phyloP scores from a whole-genome alignment of 2,888 invertebrate species.

The Leptinotarsa tumamoca region DNA sequence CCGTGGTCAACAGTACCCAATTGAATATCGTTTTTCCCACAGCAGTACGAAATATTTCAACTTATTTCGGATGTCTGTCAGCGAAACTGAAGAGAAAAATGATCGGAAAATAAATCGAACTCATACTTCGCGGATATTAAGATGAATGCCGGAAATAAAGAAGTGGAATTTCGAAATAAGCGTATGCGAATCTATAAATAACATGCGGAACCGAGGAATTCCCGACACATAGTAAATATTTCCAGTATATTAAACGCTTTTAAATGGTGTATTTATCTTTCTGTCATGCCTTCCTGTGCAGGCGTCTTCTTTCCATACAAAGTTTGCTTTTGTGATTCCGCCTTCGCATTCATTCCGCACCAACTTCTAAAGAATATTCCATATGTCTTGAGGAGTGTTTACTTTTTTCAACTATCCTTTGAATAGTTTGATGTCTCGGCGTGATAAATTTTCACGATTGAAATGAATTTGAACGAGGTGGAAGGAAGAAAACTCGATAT shows the following conservation, averaged over 20 bases:
- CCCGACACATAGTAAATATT: slow-evolving; percentile 50
- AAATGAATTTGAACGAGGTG: background rate
- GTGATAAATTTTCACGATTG: slow-evolving; percentile 18
- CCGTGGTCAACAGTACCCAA: too few relatives aligned
- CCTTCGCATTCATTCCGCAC: slow-evolving; percentile 57
- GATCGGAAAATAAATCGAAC: slow-evolving; percentile 12
- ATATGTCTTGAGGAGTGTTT: slow-evolving; percentile 46
- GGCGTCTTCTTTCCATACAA: slow-evolving; percentile 59
- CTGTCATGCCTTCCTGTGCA: slow-evolving; percentile 58
- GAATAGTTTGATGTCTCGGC: slow-evolving; percentile 25
- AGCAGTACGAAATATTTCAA: too few relatives aligned
- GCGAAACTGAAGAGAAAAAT: background rate
- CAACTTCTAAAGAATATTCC: slow-evolving; percentile 54
- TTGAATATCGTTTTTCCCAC: too few relatives aligned
- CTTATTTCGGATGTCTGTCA: background rate
- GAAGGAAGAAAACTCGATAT: background rate
- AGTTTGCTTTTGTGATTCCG: slow-evolving; percentile 63
- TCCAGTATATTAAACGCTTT: slow-evolving; percentile 57
- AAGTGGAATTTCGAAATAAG: slow-evolving; percentile 33
- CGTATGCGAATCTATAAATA: slow-evolving; percentile 53
- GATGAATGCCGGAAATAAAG: slow-evolving; percentile 1
- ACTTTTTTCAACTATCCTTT: slow-evolving; percentile 19
- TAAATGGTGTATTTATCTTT: slow-evolving; percentile 59
- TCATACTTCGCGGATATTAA: slow-evolving; percentile 3
- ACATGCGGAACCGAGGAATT: slow-evolving; percentile 51